Percentiles rank a stretch among this genome's conserved stretches.
These are phyloP conservation scores for Nibea albiflora DNA, from an alignment of 2,113 vertebrate species.

Conservation along the genomic window DNA sequence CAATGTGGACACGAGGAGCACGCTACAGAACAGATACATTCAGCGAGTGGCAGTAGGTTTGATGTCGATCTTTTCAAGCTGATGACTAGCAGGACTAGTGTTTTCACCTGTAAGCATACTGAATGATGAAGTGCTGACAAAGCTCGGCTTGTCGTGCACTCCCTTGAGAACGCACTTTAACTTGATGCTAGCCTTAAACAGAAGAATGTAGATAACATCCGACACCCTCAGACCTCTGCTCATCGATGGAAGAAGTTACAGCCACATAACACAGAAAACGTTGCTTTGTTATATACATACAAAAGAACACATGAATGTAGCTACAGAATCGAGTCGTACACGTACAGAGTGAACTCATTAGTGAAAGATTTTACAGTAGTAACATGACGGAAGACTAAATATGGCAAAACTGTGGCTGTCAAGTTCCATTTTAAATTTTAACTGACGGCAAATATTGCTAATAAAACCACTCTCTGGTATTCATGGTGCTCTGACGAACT, in stretches of 20 bases:
- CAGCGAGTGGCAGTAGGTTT: slow-evolving; percentile 43
- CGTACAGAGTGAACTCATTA: slow-evolving; percentile 19
- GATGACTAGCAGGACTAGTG: slow-evolving; percentile 9
- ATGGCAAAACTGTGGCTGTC: slow-evolving; percentile 44
- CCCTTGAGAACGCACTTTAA: slow-evolving; percentile 8
- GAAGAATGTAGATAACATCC: background rate
- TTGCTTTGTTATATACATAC: slow-evolving; percentile 54
- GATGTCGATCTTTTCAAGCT: slow-evolving; percentile 27
- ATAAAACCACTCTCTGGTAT: slow-evolving; percentile 5
- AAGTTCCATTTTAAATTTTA: slow-evolving; percentile 17
- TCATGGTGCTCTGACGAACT: background rate
- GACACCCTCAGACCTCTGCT: background rate
- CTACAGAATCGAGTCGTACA: slow-evolving; percentile 32
- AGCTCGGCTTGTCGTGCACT: slow-evolving; percentile 23
- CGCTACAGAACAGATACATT: slow-evolving; percentile 66
- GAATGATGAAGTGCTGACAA: slow-evolving; percentile 56
- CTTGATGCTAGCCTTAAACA: slow-evolving; percentile 15
- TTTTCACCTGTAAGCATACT: slow-evolving; percentile 19
- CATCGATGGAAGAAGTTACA: slow-evolving; percentile 3
- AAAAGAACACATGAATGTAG: slow-evolving; percentile 44
- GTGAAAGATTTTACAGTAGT: slow-evolving; percentile 7
- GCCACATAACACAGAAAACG: slow-evolving; percentile 42
- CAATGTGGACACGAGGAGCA: slow-evolving; percentile 47
- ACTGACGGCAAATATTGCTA: slow-evolving; percentile 61
- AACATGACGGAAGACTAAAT: slow-evolving; percentile 74